These are phyloP conservation scores for Hydropsyche betteni DNA, from an alignment of 2,888 invertebrate species.

Conservation along the genomic window DNA sequence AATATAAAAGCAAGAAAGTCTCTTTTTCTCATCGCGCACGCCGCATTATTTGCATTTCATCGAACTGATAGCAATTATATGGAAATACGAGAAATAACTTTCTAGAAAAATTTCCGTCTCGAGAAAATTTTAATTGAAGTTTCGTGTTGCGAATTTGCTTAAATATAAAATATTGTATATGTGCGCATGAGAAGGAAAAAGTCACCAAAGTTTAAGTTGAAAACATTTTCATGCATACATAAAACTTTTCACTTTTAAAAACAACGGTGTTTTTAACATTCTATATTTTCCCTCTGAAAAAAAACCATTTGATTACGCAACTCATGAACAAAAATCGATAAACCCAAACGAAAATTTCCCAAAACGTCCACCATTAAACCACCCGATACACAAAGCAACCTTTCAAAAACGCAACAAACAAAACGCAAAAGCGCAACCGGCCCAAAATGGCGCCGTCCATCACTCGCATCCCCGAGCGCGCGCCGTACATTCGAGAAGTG, in stretches of 20 bases:
- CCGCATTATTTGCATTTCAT: slow-evolving; percentile 41
- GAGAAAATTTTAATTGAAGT: slow-evolving; percentile 37
- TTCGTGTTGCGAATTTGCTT: slow-evolving; percentile 34
- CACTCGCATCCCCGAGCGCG: too few species aligned
- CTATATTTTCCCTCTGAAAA: background rate
- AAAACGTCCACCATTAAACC: too few species aligned
- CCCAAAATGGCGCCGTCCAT: too few species aligned
- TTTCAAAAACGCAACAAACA: too few species aligned
- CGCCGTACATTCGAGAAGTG: too few species aligned
- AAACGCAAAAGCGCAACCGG: too few species aligned
- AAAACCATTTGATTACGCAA: too few species aligned
- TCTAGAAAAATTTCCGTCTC: slow-evolving; percentile 27
- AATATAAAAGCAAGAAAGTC: slow-evolving; percentile 26
- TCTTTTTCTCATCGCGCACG: slow-evolving; percentile 9
- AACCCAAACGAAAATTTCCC: too few species aligned
- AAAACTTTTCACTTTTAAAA: slow-evolving; percentile 13
- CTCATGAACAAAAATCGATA: too few species aligned
- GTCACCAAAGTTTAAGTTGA: slow-evolving; percentile 1
- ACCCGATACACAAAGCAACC: too few species aligned
- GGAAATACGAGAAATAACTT: slow-evolving; percentile 41
- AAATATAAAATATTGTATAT: background rate
- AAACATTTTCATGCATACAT: slow-evolving; percentile 12
- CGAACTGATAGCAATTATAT: slow-evolving; percentile 41
- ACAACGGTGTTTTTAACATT: background rate
- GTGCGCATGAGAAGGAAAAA: background rate